Base-by-base conservation (phyloP, 2,888 invertebrate genomes). In the Amorpha juglandis region DNA sequence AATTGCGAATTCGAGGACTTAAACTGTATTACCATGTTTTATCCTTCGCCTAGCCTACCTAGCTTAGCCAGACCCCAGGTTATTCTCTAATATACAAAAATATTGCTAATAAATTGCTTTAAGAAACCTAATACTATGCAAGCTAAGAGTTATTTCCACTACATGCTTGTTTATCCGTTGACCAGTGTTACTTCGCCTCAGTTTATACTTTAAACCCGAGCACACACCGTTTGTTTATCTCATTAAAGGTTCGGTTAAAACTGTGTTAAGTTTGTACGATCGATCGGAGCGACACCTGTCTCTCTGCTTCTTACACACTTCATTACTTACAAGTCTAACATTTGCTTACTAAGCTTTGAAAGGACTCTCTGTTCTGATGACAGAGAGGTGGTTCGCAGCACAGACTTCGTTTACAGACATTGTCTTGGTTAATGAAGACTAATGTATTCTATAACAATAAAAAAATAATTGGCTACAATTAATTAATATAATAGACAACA, bases 171-270 rank as follows among this genome's bases (percentile, higher is more conserved):
- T 33, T 2, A 14, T 35, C n/a, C 1, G 6, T 16, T 7, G 6
- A 50, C 9, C 8, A 0, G 0, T 50, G 19, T 11, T 50, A 33
- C 27, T 62, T 12, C 78, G 78, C 78, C 72, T 11, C 14, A 69
- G 68, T 69, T 67, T 68, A 11, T 76, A 53, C 62, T 71, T 79
- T 82, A 66, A 38, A 58, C 78, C 73, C 63, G 14, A 62, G 14
- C 51, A 21, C 62, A 65, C 70, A 73, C 71, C 80, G 75, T 90
- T 90, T 90, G 88, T 89, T 89, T 89, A 84, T 86, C 83, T 87
- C 84, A 88, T 90, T 89, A 88, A 83, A 78, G 77, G 79, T 78
- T 78, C 78, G 79, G 83, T 88, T 86, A 83, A 86, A 86, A 88
- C 83, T 83, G 83, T 84, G 83, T 79, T 81, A 81, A 81, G 75